phyloP scores from a whole-genome alignment of 2,113 vertebrate species.

The Salvator merianae region DNA sequence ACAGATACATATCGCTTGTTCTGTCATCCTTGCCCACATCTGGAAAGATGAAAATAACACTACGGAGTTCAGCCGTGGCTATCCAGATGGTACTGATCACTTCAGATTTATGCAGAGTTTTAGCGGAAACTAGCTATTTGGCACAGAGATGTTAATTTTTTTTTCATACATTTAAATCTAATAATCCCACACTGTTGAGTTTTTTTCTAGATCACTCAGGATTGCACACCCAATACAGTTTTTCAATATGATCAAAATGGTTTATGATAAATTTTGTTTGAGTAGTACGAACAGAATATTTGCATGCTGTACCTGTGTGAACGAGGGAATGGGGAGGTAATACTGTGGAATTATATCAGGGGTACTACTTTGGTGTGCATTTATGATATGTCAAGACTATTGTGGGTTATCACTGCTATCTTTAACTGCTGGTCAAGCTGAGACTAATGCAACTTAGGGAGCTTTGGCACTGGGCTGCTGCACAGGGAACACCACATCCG shows the following conservation, averaged over 20 bases:
- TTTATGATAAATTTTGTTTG: constrained; percentile 7
- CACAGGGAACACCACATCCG: too few relatives aligned
- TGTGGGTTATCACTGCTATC: too few relatives aligned
- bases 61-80: not conserved
- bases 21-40: not conserved
- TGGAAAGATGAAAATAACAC: not conserved
- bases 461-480: too few relatives aligned
- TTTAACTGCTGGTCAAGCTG: too few relatives aligned
- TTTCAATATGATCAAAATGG: not conserved
- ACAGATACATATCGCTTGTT: not conserved
- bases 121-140: constrained; percentile 5
- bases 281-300: constrained; percentile 2
- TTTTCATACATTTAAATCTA: constrained; percentile 1
- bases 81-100: not conserved
- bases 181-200: not conserved
- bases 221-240: too few relatives aligned
- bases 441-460: too few relatives aligned
- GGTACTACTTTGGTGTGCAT: not conserved
- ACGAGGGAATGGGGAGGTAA: not conserved
- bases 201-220: not conserved
- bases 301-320: not conserved
- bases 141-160: constrained; percentile 13
- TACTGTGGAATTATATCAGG: not conserved
- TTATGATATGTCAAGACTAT: too few relatives aligned
- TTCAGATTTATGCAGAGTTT: not conserved